Percentiles rank a stretch among this genome's conserved stretches.
Conservation (phyloP, 2,888 invertebrate species). For the Drosophila sordidapex region DNA sequence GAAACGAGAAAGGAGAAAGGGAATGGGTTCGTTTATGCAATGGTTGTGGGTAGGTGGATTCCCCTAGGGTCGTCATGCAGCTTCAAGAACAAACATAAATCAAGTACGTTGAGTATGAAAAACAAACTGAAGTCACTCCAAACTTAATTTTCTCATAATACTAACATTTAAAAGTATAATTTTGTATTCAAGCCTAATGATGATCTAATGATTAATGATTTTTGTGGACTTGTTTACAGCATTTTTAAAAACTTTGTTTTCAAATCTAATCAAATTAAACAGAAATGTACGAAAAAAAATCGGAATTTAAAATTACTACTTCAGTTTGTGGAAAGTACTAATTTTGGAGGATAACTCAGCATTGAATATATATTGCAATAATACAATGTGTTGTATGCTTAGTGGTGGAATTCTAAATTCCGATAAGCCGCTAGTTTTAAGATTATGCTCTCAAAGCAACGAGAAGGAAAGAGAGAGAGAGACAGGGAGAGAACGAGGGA, state of each 20-base stretch:
- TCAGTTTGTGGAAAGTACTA: neutral
- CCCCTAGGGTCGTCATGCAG: slow-evolving; percentile 15
- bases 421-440: neutral
- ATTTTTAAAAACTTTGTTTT: neutral
- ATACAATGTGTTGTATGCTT: neutral
- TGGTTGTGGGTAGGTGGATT: neutral
- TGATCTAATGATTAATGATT: neutral
- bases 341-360: neutral
- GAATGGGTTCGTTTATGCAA: neutral
- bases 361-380: neutral
- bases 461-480: neutral
- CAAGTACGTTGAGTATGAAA: neutral
- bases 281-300: neutral
- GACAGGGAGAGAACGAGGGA: neutral
- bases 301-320: neutral
- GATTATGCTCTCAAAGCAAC: neutral
- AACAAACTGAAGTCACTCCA: neutral
- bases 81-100: slow-evolving; percentile 12
- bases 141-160: neutral
- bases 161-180: neutral
- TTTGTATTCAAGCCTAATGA: neutral
- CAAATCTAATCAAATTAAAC: neutral
- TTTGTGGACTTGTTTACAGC: neutral
- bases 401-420: neutral
- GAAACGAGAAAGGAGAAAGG: neutral